Conservation (phyloP, 2,888 invertebrate genomes). For the Leptarthrus brevirostris region DNA sequence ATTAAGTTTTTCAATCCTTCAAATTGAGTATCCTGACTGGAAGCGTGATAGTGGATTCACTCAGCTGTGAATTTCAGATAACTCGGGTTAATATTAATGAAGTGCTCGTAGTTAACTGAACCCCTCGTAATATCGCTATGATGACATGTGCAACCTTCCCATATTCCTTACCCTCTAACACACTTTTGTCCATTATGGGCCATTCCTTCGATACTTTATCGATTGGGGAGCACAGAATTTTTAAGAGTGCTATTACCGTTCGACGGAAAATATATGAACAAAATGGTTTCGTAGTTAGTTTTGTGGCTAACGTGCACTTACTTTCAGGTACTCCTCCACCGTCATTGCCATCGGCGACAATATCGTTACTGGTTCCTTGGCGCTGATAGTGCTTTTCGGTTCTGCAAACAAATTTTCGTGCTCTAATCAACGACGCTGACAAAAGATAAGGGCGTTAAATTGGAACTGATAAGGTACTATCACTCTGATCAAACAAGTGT, state of each 20-base stretch:
- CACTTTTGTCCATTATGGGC: constrained; percentile 42
- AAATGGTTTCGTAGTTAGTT: constrained; percentile 32
- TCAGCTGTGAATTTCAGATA: constrained; percentile 58
- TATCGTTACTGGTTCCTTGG: neutral
- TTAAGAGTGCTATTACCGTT: constrained; percentile 50
- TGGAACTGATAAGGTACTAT: constrained; percentile 48
- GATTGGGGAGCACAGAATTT: constrained; percentile 51
- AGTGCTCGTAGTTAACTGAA: constrained; percentile 51
- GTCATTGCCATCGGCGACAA: neutral
- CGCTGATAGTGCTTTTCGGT: constrained; percentile 7
- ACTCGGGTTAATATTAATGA: constrained; percentile 58
- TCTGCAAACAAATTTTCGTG: constrained; percentile 21
- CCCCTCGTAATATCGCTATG: constrained; percentile 35
- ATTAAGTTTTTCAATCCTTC: constrained; percentile 54
- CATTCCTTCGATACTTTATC: constrained; percentile 49
- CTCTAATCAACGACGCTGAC: neutral
- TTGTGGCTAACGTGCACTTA: constrained; percentile 34
- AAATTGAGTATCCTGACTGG: constrained; percentile 42
- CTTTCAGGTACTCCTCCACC: neutral
- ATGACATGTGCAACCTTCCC: constrained; percentile 52
- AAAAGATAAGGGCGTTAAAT: constrained; percentile 13
- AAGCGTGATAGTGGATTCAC: constrained; percentile 54
- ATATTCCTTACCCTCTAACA: constrained; percentile 39
- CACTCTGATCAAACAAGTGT: constrained; percentile 54
- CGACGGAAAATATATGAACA: constrained; percentile 10